Conservation (phyloP, 2,797 vertebrate species). For the Halcyon badia region DNA sequence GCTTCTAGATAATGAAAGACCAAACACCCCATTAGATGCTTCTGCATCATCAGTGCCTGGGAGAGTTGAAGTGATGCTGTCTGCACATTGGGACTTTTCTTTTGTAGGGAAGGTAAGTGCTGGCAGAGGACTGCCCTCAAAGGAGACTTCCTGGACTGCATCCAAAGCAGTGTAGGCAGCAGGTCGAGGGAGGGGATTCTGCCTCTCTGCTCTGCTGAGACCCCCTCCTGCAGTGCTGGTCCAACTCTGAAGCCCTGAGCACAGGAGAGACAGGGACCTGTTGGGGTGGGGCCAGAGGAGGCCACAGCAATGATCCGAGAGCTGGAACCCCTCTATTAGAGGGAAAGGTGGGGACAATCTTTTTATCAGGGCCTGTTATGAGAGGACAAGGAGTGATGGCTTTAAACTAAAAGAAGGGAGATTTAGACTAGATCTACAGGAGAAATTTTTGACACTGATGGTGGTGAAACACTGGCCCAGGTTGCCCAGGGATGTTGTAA, state of each 20-base stretch:
- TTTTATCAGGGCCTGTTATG: neutral
- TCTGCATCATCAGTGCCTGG: fast-evolving
- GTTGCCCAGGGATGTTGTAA: neutral
- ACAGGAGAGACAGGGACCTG: neutral
- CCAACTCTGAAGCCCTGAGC: neutral
- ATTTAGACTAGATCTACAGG: neutral
- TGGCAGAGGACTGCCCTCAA: neutral
- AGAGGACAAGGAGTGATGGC: neutral
- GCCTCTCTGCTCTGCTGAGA: neutral
- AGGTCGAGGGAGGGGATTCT: neutral
- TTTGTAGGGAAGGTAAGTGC: fast-evolving
- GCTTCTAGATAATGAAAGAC: neutral
- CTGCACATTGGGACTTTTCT: neutral
- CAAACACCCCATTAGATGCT: neutral
- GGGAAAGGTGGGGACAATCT: neutral
- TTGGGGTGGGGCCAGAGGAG: neutral
- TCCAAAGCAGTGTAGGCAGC: neutral
- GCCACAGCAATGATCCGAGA: neutral
- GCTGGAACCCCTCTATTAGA: neutral
- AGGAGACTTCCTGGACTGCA: neutral
- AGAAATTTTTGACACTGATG: neutral
- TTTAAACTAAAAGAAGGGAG: neutral
- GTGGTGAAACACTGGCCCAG: neutral
- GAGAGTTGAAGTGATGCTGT: neutral
- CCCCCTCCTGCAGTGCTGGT: neutral